A percentile compares a stretch with the other conserved stretches of the same genome.
Conservation (phyloP, 2,113 vertebrate species). For the Ornithorhynchus anatinus region DNA sequence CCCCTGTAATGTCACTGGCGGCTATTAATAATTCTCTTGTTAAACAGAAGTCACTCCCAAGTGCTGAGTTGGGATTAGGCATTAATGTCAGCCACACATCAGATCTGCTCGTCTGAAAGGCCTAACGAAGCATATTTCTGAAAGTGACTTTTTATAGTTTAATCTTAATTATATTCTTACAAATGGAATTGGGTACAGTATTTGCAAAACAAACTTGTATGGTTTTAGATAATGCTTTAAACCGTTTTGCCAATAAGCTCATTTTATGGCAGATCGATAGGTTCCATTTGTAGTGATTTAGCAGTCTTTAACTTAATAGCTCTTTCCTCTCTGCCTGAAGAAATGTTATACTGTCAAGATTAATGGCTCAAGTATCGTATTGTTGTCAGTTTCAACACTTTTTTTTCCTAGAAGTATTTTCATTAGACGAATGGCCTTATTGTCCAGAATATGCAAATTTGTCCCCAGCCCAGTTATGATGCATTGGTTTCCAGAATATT, state of each 20-base stretch:
- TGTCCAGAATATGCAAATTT: slow-evolving; percentile 62
- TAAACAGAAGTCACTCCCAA: background rate
- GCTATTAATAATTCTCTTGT: background rate
- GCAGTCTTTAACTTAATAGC: slow-evolving; percentile 63
- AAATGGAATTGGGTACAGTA: slow-evolving; percentile 15
- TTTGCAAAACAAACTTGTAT: slow-evolving; percentile 41
- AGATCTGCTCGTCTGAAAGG: background rate
- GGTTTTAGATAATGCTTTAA: slow-evolving; percentile 63
- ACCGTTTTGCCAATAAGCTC: slow-evolving; percentile 72
- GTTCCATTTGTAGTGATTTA: slow-evolving; percentile 68
- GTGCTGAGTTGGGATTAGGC: background rate
- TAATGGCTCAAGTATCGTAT: slow-evolving; percentile 59
- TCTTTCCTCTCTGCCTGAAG: slow-evolving; percentile 44
- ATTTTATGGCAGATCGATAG: slow-evolving; percentile 70
- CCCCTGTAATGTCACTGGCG: background rate
- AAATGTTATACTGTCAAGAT: slow-evolving; percentile 67
- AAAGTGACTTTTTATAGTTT: background rate
- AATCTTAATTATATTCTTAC: slow-evolving; percentile 7
- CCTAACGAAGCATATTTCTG: background rate
- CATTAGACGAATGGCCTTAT: slow-evolving; percentile 65
- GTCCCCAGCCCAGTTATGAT: slow-evolving; percentile 58
- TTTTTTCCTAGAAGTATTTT: slow-evolving; percentile 66
- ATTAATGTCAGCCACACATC: background rate
- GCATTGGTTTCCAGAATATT: slow-evolving; percentile 61
- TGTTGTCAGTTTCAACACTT: slow-evolving; percentile 52